phyloP scores from a whole-genome alignment of 2,113 vertebrate species.

The Rhipidura dahli region DNA sequence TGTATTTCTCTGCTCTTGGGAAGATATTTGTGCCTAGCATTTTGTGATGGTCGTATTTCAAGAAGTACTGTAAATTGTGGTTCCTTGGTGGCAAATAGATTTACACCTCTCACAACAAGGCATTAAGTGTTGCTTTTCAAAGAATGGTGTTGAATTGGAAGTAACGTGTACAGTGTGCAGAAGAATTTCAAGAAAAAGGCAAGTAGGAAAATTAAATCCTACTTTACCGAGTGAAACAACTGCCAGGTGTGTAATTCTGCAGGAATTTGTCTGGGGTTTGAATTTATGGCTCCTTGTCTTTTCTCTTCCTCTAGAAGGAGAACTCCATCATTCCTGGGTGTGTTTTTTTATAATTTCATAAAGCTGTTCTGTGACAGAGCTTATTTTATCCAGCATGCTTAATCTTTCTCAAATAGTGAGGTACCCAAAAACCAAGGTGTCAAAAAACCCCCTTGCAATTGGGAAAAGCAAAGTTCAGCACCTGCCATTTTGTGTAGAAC shows the following conservation, averaged over 20 bases:
- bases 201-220: slow-evolving; percentile 49
- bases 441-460: slow-evolving; percentile 38
- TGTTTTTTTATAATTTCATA: slow-evolving; percentile 89
- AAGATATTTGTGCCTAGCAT: background rate
- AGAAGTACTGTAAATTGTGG: background rate
- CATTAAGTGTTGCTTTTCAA: slow-evolving; percentile 3
- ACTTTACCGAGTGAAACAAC: slow-evolving; percentile 25
- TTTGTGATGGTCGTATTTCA: background rate
- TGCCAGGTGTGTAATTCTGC: slow-evolving; percentile 25
- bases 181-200: background rate
- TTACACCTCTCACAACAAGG: background rate
- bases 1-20: background rate
- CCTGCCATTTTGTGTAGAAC: slow-evolving; percentile 24
- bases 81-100: background rate
- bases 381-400: slow-evolving; percentile 83
- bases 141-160: background rate
- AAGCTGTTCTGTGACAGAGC: slow-evolving; percentile 81
- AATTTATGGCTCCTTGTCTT: slow-evolving; percentile 73
- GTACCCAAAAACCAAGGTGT: slow-evolving; percentile 38
- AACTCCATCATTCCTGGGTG: slow-evolving; percentile 79
- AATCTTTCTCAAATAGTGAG: slow-evolving; percentile 79
- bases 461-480: slow-evolving; percentile 25
- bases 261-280: slow-evolving; percentile 50
- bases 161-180: background rate
- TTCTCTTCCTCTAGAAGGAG: slow-evolving; percentile 71